Base-by-base conservation (phyloP, 2,797 vertebrate species). In the Psittacula derbiana region DNA sequence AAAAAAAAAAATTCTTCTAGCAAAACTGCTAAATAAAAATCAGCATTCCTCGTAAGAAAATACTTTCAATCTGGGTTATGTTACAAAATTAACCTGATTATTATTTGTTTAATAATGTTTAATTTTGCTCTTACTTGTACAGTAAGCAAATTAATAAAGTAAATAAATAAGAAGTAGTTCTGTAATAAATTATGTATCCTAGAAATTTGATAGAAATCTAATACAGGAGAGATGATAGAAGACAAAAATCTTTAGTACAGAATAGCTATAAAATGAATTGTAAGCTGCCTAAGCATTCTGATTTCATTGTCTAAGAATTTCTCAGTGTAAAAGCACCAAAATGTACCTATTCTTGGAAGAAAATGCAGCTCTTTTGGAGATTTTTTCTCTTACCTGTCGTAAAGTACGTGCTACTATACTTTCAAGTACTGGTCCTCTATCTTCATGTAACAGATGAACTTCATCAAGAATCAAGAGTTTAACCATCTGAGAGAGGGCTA, bases 381-480 rank as follows among this genome's bases (percentile, higher is more conserved):
- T 8, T 12, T 75, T 80, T 75, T 73, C 17, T 81, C 96, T 97
- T 96, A 99, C 99, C 99, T 99, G 99, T 80, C 99, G 98, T 88
- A 99, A 98, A 53, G 99, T 99, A 72, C 99, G 97, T 83, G 99
- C 99, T 92, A 99, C 99, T 93, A 99, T 98, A 94, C 99, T 99
- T 98, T 99, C 99, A n/a, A 99, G 98, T 4, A 99, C 99, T 3
- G 99, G 99, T 65, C 99, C 99, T 98, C 99, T 97, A 85, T 99
- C 99, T 97, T 99, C 99, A 95, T 99, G 99, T 17, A 99, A 98
- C 13, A 99, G 98, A 92, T 99, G 99, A 82, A 99, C 99, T 98
- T 99, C 99, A 97, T 99, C 99, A 28, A 99, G 97, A 96, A 99
- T 99, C 20, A 99, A 97, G 21, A 99, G 98, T 38, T 98, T 99